Evolutionary conservation across 1,140 invertebrate species (phyloP).

Genomic region (Ridgeia piscesae): DNA sequence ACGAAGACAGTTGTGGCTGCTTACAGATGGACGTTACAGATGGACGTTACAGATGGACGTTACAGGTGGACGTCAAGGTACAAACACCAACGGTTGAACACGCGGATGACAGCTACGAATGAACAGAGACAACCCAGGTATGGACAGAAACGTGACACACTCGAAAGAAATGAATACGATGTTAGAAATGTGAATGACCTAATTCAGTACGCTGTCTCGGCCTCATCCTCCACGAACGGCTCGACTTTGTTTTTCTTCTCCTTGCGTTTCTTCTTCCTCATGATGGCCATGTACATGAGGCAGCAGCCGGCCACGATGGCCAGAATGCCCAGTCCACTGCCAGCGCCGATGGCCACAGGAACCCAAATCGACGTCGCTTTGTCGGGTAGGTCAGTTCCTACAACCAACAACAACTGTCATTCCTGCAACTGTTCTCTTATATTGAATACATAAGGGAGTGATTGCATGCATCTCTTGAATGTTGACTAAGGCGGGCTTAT

Average conservation of each 20-base stretch:
- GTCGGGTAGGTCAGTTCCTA: neutral
- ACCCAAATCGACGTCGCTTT: neutral
- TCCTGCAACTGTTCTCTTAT: neutral
- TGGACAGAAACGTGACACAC: too few relatives aligned
- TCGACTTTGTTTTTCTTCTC: neutral
- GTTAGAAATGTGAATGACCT: too few relatives aligned
- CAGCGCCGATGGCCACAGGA: neutral
- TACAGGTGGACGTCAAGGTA: too few relatives aligned
- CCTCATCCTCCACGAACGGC: neutral
- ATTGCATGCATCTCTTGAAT: neutral
- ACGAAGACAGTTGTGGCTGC: neutral
- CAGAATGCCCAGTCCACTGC: neutral
- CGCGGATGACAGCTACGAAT: too few relatives aligned
- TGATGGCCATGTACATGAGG: neutral
- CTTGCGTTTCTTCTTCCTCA: constrained; percentile 13
- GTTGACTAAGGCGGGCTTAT: neutral
- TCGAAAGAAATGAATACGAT: too few relatives aligned
- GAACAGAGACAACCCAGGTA: too few relatives aligned
- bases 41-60: too few relatives aligned
- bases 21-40: neutral
- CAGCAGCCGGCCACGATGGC: neutral
- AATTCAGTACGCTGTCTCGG: neutral
- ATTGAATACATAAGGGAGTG: neutral
- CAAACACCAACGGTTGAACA: too few relatives aligned
- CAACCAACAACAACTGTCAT: neutral